A percentile compares a stretch with the other conserved stretches of the same genome.
Conservation (phyloP, 1,140 invertebrate genomes). For the Steinernema feltiae region DNA sequence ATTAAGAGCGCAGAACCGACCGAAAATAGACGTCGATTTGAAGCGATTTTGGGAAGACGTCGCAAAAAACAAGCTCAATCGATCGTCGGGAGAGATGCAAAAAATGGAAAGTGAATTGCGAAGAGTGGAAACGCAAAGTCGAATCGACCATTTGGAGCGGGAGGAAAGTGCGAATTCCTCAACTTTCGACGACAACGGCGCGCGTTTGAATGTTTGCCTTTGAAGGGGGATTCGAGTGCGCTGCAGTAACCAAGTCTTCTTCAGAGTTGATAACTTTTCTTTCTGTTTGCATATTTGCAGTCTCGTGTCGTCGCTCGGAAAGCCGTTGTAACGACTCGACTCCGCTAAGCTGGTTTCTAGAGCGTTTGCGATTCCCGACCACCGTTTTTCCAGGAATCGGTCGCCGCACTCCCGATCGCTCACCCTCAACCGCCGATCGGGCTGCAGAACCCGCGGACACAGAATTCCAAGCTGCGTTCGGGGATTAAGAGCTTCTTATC, state of each 20-base stretch:
- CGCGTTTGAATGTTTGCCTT: neutral
- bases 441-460: neutral
- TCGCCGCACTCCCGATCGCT: neutral
- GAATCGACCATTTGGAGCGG: too few relatives aligned
- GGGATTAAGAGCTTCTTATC: neutral
- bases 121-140: neutral
- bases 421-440: neutral
- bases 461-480: too few relatives aligned
- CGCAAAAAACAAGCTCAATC: slow-evolving; percentile 8
- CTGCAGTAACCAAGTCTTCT: neutral
- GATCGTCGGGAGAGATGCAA: neutral
- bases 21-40: neutral
- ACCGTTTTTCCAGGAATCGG: neutral
- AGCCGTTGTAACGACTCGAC: slow-evolving; percentile 3
- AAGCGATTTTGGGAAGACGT: too few relatives aligned
- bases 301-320: neutral
- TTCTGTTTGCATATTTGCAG: slow-evolving; percentile 4
- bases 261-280: neutral
- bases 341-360: neutral
- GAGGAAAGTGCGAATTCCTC: too few relatives aligned
- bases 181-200: too few relatives aligned
- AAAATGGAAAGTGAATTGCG: slow-evolving; percentile 3
- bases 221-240: neutral
- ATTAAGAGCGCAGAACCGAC: neutral
- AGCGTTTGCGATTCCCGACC: neutral